Conservation (phyloP, 2,888 invertebrate genomes). For the Catotricha subobsoleta region DNA sequence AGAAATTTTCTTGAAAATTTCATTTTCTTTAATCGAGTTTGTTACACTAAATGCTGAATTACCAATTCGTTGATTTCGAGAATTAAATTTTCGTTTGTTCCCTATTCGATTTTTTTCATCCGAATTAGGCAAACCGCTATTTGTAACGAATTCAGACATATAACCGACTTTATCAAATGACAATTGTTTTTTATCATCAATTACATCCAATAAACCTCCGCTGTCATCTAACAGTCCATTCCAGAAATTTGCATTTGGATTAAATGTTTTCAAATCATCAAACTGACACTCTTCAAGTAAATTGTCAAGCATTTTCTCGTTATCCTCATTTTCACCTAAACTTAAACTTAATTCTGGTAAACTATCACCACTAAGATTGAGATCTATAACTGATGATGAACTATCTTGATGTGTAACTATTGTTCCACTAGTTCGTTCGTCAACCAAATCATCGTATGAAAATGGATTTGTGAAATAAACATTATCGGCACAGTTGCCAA, state of each 20-base stretch:
- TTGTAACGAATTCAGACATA: background rate
- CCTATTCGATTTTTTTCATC: background rate
- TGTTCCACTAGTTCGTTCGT: background rate
- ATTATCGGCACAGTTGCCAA: slow-evolving; percentile 6
- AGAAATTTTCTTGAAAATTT: background rate
- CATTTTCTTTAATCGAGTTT: background rate
- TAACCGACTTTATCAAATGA: background rate
- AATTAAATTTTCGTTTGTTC: background rate
- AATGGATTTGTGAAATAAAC: slow-evolving; percentile 10
- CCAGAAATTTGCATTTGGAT: slow-evolving; percentile 29
- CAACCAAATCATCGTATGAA: slow-evolving; percentile 22
- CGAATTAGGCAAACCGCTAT: background rate
- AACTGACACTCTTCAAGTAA: slow-evolving; percentile 29
- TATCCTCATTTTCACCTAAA: slow-evolving; percentile 23
- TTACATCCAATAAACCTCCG: slow-evolving; percentile 21
- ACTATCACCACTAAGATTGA: slow-evolving; percentile 25
- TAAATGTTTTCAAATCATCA: slow-evolving; percentile 27
- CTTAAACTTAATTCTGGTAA: slow-evolving; percentile 25
- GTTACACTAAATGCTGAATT: background rate
- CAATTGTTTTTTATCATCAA: slow-evolving; percentile 17
- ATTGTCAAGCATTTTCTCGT: slow-evolving; percentile 28
- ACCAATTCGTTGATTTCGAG: slow-evolving; percentile 1
- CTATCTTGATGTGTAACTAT: background rate
- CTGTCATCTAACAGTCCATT: slow-evolving; percentile 29
- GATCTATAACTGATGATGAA: slow-evolving; percentile 7